A percentile compares a stretch with the other conserved stretches of the same genome.
These are phyloP conservation scores for Bellardia bayeri DNA, from an alignment of 2,888 invertebrate species.

Conservation along the genomic window DNA sequence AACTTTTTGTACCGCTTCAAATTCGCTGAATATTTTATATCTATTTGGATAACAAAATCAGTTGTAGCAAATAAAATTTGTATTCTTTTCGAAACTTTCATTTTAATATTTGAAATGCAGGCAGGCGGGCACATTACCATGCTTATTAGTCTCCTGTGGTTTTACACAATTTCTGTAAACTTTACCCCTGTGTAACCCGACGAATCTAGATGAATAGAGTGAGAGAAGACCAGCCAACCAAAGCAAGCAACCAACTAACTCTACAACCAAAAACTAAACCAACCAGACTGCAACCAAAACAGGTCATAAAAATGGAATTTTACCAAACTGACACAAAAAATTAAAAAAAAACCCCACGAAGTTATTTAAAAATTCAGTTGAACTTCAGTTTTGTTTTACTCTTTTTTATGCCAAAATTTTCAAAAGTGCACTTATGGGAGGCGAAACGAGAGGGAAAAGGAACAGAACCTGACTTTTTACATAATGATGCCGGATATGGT, in stretches of 20 bases:
- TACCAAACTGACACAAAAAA: slow-evolving; percentile 47
- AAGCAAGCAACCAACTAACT: slow-evolving; percentile 57
- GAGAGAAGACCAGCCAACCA: slow-evolving; percentile 44
- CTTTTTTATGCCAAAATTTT: slow-evolving; percentile 11
- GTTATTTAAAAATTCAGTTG: slow-evolving; percentile 66
- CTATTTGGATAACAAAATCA: slow-evolving; percentile 71
- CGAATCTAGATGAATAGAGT: neutral
- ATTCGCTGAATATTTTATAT: slow-evolving; percentile 69
- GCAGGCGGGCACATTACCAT: slow-evolving; percentile 61
- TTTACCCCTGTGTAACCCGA: slow-evolving; percentile 39
- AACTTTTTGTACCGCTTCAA: slow-evolving; percentile 34
- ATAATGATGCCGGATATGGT: slow-evolving; percentile 73
- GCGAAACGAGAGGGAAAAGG: slow-evolving; percentile 13
- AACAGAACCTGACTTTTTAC: slow-evolving; percentile 67
- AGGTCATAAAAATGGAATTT: slow-evolving; percentile 68
- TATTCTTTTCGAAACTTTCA: slow-evolving; percentile 54
- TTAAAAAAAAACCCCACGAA: slow-evolving; percentile 37
- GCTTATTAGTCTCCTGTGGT: slow-evolving; percentile 72
- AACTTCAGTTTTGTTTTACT: slow-evolving; percentile 58
- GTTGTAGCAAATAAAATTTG: slow-evolving; percentile 67
- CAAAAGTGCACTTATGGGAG: slow-evolving; percentile 58
- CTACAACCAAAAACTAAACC: slow-evolving; percentile 55
- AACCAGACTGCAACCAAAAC: slow-evolving; percentile 70
- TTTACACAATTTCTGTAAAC: slow-evolving; percentile 63
- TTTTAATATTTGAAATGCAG: slow-evolving; percentile 52